Evolutionary conservation across 2,888 invertebrate genomes (phyloP).

Genomic region (Aphidoletes aphidimyza): DNA sequence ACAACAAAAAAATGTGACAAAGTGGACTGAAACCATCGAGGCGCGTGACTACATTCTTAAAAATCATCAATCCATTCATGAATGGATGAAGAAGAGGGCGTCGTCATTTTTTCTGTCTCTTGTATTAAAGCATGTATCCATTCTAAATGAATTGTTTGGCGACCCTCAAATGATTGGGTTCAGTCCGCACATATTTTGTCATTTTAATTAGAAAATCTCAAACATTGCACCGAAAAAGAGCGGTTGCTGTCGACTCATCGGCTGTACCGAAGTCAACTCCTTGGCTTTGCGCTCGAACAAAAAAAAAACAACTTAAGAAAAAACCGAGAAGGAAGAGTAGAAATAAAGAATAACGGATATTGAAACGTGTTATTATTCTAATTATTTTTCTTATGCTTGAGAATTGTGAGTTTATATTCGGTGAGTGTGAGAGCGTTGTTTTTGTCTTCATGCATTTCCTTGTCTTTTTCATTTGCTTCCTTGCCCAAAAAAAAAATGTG

Average conservation of each 20-base stretch:
- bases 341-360: slow-evolving; percentile 1
- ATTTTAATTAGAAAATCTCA: slow-evolving; percentile 54
- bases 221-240: not conserved
- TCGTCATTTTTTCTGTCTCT: not conserved
- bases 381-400: slow-evolving; percentile 41
- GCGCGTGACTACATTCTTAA: not conserved
- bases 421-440: not conserved
- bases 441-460: not conserved
- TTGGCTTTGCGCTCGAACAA: not conserved
- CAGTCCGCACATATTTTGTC: slow-evolving; percentile 36
- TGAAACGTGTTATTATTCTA: slow-evolving; percentile 53
- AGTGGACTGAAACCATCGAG: not conserved
- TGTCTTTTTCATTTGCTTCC: not conserved
- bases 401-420: no score
- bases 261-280: slow-evolving; percentile 10
- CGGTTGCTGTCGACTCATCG: no score
- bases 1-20: not conserved
- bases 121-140: not conserved
- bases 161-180: slow-evolving; percentile 18
- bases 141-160: slow-evolving; percentile 38
- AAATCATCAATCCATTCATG: not conserved
- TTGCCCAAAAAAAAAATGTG: no score
- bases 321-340: not conserved
- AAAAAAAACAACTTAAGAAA: not conserved
- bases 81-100: not conserved